Conservation (phyloP, 2,113 vertebrate species). For the Embiotoca jacksoni region DNA sequence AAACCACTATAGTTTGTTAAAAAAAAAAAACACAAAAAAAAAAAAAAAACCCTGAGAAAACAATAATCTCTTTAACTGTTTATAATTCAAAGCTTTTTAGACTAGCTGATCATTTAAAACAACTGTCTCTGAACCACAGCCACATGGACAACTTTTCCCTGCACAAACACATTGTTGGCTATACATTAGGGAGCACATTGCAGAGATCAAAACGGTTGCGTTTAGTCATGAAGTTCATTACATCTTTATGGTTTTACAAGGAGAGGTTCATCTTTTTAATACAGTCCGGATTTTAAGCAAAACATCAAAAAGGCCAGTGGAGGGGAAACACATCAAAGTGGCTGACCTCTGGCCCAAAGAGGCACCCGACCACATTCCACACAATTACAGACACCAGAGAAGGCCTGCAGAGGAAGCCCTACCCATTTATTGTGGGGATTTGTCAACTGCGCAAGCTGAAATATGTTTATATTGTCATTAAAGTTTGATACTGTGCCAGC, state of each 20-base stretch:
- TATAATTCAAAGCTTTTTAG: conserved; percentile 53
- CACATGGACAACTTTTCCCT: conserved; percentile 14
- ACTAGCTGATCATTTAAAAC: conserved; percentile 42
- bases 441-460: conserved; percentile 29
- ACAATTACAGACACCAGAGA: conserved; percentile 73
- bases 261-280: conserved; percentile 34
- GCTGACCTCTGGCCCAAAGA: conserved; percentile 74
- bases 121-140: conserved; percentile 13
- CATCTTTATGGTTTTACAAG: conserved; percentile 13
- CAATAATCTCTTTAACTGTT: conserved; percentile 20
- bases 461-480: conserved; percentile 56
- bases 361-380: conserved; percentile 75
- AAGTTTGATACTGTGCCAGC: conserved; percentile 50
- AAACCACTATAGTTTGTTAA: conserved; percentile 15
- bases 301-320: conserved; percentile 67
- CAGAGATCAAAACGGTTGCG: conserved; percentile 10
- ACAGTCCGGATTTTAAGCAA: conserved; percentile 15
- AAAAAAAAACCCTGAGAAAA: conserved; percentile 1
- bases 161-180: not conserved
- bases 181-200: conserved; percentile 27
- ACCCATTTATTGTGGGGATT: conserved; percentile 43
- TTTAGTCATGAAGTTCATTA: conserved; percentile 33
- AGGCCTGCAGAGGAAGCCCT: conserved; percentile 61
- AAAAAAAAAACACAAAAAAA: not conserved
- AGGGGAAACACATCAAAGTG: conserved; percentile 76